Base-by-base conservation (phyloP, 35 echinoderm and acorn worm genomes). In the Ptychodera flava region DNA sequence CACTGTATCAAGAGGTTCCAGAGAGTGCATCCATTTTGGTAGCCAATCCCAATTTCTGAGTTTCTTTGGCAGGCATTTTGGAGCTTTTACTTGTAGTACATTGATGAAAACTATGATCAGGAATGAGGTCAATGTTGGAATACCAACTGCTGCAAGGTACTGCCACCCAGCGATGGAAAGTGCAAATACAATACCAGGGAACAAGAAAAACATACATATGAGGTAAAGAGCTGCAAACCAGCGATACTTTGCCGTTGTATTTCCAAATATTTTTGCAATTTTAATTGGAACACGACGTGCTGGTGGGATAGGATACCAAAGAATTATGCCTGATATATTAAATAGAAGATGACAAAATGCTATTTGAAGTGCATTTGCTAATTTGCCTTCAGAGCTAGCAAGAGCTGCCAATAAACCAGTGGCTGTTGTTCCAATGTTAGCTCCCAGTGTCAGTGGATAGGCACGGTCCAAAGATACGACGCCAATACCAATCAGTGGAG, bases 401-500 rank as follows among this genome's bases (percentile, higher is more conserved):
- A 99, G 81, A 0, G 96, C 92, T 0, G 96, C 96, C 0, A 99
- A 79, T 34, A 99, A 81, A 86, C 96, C 93, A 28, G 96, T 99
- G 16, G 92, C 96, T 16, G 96, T 99, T 33, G 96, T 99, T n/a
- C 96, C 96, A 78, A 99, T 94, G 79, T 99, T 99, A 1, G 96
- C 85, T 0, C 96, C 96, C n/a, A 99, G 79, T 27, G 96, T 99
- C 35, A 99, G 85, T n/a, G 96, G 96, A 80, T 94, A 99, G 90
- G 94, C 94, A 36, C 96, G 88, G 28, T 99, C 85, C 33, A 91
- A 64, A 16, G 95, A 92, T 15, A 99, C 92, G 15, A 99, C 90
- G 27, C 96, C 96, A 38, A 99, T 82, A 45, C 96, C 96, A 38
- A 99, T 92, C 78, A 99, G 78, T 1, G 96, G 96, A 27, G 96